Conservation (phyloP, 2,888 invertebrate species). For the Tyria jacobaeae region DNA sequence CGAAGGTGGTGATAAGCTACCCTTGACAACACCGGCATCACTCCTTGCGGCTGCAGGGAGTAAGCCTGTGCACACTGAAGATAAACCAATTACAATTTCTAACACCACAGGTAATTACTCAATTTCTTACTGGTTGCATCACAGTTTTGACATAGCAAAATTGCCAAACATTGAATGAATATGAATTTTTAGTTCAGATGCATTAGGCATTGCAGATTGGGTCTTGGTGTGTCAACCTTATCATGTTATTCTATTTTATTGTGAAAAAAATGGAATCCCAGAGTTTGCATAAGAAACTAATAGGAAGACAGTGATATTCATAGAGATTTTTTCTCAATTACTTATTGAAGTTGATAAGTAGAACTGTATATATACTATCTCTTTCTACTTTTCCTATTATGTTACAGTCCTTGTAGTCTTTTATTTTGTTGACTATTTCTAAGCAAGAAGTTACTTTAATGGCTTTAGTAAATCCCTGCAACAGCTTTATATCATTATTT, state of each 20-base stretch:
- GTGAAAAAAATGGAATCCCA: background rate
- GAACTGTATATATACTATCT: too few relatives aligned
- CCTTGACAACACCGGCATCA: background rate
- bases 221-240: background rate
- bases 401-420: too few relatives aligned
- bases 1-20: conserved; percentile 42
- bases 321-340: too few relatives aligned
- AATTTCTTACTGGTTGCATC: background rate
- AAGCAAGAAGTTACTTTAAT: too few relatives aligned
- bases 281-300: background rate
- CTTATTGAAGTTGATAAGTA: too few relatives aligned
- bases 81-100: conserved; percentile 4
- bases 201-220: background rate
- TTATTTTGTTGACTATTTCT: too few relatives aligned
- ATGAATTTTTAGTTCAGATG: background rate
- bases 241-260: too few relatives aligned
- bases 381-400: too few relatives aligned
- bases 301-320: too few relatives aligned
- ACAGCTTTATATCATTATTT: too few relatives aligned
- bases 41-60: background rate
- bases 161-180: background rate
- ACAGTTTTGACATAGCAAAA: background rate
- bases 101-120: conserved; percentile 11
- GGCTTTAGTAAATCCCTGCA: too few relatives aligned
- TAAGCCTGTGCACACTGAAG: background rate